Evolutionary conservation across 2,888 invertebrate species (phyloP).

Genomic region (Himalopsyche kuldschensis): DNA sequence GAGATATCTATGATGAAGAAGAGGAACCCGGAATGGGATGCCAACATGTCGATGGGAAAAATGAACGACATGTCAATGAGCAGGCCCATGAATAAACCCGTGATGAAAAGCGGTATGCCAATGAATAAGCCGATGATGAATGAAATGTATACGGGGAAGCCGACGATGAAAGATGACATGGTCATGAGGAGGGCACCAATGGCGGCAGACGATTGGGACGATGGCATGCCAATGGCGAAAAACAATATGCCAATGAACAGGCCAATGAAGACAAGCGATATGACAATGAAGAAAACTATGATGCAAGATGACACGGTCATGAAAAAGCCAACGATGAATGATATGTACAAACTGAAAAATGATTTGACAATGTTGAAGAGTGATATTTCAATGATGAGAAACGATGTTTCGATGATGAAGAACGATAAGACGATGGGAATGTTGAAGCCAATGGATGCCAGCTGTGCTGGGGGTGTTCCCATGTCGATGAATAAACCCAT

Average conservation of each 20-base stretch:
- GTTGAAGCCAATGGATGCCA: not conserved
- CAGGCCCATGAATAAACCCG: not conserved
- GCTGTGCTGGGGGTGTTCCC: not conserved
- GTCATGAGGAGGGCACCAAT: too few relatives aligned
- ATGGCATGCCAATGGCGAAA: too few relatives aligned
- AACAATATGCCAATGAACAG: not conserved
- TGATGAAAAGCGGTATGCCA: not conserved
- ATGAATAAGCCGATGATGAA: not conserved
- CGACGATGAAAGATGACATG: not conserved
- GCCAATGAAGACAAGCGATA: too few relatives aligned
- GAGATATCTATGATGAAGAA: not conserved
- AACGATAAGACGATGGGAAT: not conserved
- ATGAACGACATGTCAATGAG: not conserved
- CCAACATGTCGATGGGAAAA: not conserved
- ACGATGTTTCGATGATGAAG: not conserved
- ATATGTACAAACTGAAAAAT: not conserved
- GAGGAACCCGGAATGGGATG: not conserved
- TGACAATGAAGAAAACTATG: too few relatives aligned
- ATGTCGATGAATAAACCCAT: not conserved
- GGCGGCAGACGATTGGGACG: too few relatives aligned
- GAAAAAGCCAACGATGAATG: too few relatives aligned
- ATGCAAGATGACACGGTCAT: too few relatives aligned
- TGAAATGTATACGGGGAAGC: not conserved
- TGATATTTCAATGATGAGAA: not conserved
- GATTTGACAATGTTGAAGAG: not conserved